Evolutionary conservation across 1,140 invertebrate genomes (phyloP).

Genomic region (Glomeris maerens): DNA sequence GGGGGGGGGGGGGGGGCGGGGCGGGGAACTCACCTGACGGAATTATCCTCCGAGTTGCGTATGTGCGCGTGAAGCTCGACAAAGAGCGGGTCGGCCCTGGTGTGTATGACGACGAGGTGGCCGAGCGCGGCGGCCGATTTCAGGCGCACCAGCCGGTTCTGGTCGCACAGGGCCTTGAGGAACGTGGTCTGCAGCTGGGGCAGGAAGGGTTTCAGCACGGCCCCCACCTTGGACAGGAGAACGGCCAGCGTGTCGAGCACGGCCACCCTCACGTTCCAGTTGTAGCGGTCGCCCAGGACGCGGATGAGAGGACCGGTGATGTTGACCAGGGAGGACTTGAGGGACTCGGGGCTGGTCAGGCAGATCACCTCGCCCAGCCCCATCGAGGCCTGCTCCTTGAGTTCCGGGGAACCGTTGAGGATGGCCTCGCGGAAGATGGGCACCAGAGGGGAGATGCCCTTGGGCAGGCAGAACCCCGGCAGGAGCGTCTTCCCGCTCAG

Average conservation of each 20-base stretch:
- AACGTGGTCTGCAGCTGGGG: slow-evolving; percentile 97
- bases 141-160: slow-evolving; percentile 68
- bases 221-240: slow-evolving; percentile 77
- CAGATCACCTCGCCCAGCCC: slow-evolving; percentile 84
- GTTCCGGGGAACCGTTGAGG: slow-evolving; percentile 79
- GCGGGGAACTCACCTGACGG: slow-evolving; percentile 43
- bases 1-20: too few relatives aligned
- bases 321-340: slow-evolving; percentile 88
- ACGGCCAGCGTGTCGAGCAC: slow-evolving; percentile 86
- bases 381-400: slow-evolving; percentile 88
- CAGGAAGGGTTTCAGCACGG: slow-evolving; percentile 90
- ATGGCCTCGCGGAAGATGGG: slow-evolving; percentile 93
- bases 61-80: slow-evolving; percentile 75
- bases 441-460: slow-evolving; percentile 84
- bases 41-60: slow-evolving; percentile 64
- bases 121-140: slow-evolving; percentile 77
- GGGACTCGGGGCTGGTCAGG: slow-evolving; percentile 62
- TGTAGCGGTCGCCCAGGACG: slow-evolving; percentile 90
- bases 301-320: slow-evolving; percentile 95
- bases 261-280: slow-evolving; percentile 82
- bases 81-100: slow-evolving; percentile 67
- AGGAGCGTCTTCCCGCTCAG: slow-evolving; percentile 60
- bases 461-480: slow-evolving; percentile 89
- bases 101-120: slow-evolving; percentile 79
- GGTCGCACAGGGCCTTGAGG: slow-evolving; percentile 80